Conservation (phyloP, 2,797 vertebrate genomes). For the Lagorchestes hirsutus region DNA sequence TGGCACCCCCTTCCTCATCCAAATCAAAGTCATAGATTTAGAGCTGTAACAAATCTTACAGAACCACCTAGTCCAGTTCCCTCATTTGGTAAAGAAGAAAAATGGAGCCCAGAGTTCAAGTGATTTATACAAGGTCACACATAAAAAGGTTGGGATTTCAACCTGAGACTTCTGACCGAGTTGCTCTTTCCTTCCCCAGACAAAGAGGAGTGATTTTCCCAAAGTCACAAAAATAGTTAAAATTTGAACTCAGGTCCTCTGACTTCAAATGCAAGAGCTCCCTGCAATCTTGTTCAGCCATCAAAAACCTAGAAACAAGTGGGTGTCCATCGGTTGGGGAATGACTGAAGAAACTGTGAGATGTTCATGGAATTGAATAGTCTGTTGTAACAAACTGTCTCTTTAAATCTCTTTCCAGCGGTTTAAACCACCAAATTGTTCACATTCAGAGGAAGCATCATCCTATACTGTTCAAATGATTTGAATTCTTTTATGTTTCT, state of each 20-base stretch:
- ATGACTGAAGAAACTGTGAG: neutral
- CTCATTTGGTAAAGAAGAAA: neutral
- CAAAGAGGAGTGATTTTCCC: neutral
- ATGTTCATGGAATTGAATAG: neutral
- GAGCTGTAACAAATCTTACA: neutral
- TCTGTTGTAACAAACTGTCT: neutral
- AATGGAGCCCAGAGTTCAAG: neutral
- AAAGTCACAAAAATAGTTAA: neutral
- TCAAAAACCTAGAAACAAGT: neutral
- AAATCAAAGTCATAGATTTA: neutral
- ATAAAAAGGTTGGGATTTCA: neutral
- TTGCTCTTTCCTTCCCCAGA: neutral
- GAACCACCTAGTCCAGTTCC: neutral
- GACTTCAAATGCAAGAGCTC: neutral
- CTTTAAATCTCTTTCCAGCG: neutral
- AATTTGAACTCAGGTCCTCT: neutral
- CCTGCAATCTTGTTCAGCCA: neutral
- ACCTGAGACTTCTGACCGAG: neutral
- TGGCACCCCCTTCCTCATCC: neutral
- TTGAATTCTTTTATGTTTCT: neutral
- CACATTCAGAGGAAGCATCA: neutral
- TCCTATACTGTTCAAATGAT: neutral
- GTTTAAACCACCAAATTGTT: neutral
- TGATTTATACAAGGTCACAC: neutral
- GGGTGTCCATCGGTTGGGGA: neutral